These are phyloP conservation scores for Chouioia cunea DNA, from an alignment of 2,888 invertebrate species.

Conservation along the genomic window DNA sequence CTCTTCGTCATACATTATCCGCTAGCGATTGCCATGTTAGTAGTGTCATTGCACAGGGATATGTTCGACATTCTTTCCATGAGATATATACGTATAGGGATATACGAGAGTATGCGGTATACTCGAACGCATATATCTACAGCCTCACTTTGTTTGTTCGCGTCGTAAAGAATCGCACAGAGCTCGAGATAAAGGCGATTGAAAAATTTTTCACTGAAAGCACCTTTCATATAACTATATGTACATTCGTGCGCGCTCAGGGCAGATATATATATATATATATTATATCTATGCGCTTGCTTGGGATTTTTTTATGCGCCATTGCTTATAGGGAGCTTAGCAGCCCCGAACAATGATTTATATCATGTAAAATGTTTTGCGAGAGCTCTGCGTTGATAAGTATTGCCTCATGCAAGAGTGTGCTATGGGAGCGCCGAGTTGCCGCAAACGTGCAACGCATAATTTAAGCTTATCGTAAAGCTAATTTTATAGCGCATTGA, in stretches of 20 bases:
- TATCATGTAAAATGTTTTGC: constrained; percentile 13
- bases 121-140: no score
- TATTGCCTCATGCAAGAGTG: neutral
- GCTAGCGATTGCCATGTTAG: no score
- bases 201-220: constrained; percentile 36
- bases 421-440: no score
- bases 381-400: neutral
- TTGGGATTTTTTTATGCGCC: constrained; percentile 40
- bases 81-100: no score
- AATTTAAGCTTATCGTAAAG: constrained; percentile 36
- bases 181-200: constrained; percentile 36
- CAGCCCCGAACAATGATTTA: constrained; percentile 32
- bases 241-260: constrained; percentile 23
- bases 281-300: no score
- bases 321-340: constrained; percentile 32
- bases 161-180: constrained; percentile 36
- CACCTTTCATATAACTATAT: neutral
- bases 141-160: constrained; percentile 42
- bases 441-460: neutral
- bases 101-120: no score
- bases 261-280: constrained; percentile 1
- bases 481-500: constrained; percentile 29
- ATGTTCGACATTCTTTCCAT: no score
- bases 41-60: no score
- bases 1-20: no score